Evolutionary conservation across 2,797 vertebrate species (phyloP), one percentile per base, ranked within the genome.

Genomic region (Podarcis siculus): DNA sequence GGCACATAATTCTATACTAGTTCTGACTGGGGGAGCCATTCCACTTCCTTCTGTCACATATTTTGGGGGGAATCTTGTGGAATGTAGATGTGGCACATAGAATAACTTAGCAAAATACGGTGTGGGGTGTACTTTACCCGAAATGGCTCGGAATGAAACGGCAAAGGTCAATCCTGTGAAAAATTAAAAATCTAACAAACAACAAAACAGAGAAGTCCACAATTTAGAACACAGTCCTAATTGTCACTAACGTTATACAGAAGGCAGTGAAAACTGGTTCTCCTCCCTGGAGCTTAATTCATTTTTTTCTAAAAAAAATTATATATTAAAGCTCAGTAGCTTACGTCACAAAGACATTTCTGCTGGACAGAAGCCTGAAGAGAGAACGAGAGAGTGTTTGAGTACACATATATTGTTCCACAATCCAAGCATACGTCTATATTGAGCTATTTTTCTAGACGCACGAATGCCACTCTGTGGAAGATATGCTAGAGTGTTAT

Each of bases 401-500:
- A 19, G 64, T 19, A 79, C 87, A 30, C 7, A 13, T 23, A 8
- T 30, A 9, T 10, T 35, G 82, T 66, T 79, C 39, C 61, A 78
- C 61, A 58, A 58, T 90, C 86, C 88, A 45, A 84, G 81, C 89
- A 82, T 78, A 89, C 92, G 87, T 85, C 81, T 91, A 86, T 77
- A 85, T 90, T 77, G 42, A 87, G 45, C 78, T 66, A 67, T 85
- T 42, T 42, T 61, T 89, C 64, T 13, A 66, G 78, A 91, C 27
- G 79, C 45, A 1, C 55, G 86, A 88, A 72, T 58, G 85, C 91
- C 93, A 87, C 92, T 83, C 91, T 78, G 78, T 58, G 91, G 92
- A 92, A 94, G 95, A 90, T 73, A 85, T 58, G 93, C 91, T 93
- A 91, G 87, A 90, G 90, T 79, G 93, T 90, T 92, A 87, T 67